Base-by-base conservation (phyloP, 2,113 vertebrate species). In the Neodontobutis hainanensis region DNA sequence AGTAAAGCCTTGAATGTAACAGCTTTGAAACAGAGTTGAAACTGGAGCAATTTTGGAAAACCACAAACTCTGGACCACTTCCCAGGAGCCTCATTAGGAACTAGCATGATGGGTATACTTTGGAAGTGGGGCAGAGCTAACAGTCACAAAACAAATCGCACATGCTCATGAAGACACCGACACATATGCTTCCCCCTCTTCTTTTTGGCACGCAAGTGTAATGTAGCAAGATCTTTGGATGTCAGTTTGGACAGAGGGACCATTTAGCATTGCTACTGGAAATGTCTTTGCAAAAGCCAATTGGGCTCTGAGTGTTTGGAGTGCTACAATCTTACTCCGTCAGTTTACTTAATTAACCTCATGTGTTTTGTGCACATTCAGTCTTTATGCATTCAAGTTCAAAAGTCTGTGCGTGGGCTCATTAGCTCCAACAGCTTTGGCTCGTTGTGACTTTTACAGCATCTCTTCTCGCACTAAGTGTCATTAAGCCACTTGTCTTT, bases 21-120 rank as follows among this genome's bases (percentile, higher is more conserved):
- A 44, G 76, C 68, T 76, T 68, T 84, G 73, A 82, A 86, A 85
- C 51, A 5, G 55, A 70, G 43, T 63, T 79, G 69, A 78, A 83
- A 70, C 64, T 65, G 62, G 60, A 56, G 50, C 45, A 1, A 38
- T 70, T 87, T 80, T 68, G 65, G 77, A 79, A 62, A 81, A 82
- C 65, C 56, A 73, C 57, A 55, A 55, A 55, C 68, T 60, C 70
- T 77, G 77, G 75, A 65, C 75, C 38, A 45, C 53, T 85, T 90
- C 90, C 87, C 89, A 76, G 50, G 82, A 80, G 90, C 77, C 88
- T 91, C 87, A 88, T 91, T 90, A 91, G 53, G 59, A 76, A 82
- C 77, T 64, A 43, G 75, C 65, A 66, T 75, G 77, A 78, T 73
- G 73, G 73, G 67, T 67, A 65, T 71, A 74, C 59, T 45, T 68